Base-by-base conservation (phyloP, 2,888 invertebrate genomes). In the Matsumyia berberina region DNA sequence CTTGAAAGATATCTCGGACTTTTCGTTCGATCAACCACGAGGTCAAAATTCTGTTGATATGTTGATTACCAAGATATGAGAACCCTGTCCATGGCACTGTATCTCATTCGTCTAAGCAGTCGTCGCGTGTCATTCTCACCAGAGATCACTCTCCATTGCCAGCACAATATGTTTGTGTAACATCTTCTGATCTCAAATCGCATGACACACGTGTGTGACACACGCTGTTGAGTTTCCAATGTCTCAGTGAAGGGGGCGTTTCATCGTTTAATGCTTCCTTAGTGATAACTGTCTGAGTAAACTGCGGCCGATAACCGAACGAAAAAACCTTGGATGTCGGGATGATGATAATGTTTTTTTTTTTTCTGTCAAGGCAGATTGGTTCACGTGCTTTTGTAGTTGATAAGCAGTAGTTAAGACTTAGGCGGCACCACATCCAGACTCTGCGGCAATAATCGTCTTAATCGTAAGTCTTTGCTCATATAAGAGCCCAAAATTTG, bases 171-270 rank as follows among this genome's bases (percentile, higher is more conserved):
- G n/a, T n/a, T n/a, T n/a, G n/a, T n/a, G n/a, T n/a, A n/a, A n/a
- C n/a, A n/a, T n/a, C n/a, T n/a, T n/a, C n/a, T n/a, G n/a, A n/a
- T n/a, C n/a, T n/a, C n/a, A n/a, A n/a, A n/a, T n/a, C n/a, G n/a
- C n/a, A n/a, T n/a, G n/a, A n/a, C n/a, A n/a, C n/a, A n/a, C n/a
- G n/a, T n/a, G n/a, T n/a, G n/a, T n/a, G n/a, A n/a, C n/a, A 74
- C 64, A 64, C 64, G 73, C 73, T 74, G 55, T 64, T 53, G 3
- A 29, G 6, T 53, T 55, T 44, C 12, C 24, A 19, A 51, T 62
- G 62, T 44, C 60, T 62, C 37, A n/a, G 12, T 15, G n/a, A 24
- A 0, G 5, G 31, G 53, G 42, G 51, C 62, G 62, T 73, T 51
- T 60, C 72, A 51, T 53, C 53, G 62, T 62, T 42, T 60, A 51